These are phyloP conservation scores for Apantesis nais DNA, from an alignment of 2,888 invertebrate species.

Conservation along the genomic window DNA sequence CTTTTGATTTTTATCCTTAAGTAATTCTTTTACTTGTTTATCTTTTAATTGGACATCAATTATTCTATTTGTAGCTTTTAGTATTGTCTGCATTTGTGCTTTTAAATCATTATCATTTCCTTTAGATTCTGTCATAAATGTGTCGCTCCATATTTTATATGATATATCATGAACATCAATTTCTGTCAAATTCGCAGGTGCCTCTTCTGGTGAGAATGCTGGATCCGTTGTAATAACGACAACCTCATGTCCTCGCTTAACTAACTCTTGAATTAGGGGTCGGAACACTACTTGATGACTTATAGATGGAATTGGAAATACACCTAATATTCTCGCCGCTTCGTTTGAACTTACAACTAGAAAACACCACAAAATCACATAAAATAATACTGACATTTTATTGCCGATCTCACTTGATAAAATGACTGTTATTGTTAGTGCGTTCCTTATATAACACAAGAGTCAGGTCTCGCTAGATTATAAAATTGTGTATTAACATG, in stretches of 20 bases:
- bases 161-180: conserved; percentile 61
- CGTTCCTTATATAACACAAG: background rate
- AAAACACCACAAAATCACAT: background rate
- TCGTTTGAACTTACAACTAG: conserved; percentile 16
- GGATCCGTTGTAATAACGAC: conserved; percentile 69
- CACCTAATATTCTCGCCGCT: conserved; percentile 62
- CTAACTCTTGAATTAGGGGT: conserved; percentile 63
- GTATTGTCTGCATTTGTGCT: background rate
- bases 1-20: conserved; percentile 18
- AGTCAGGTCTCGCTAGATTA: background rate
- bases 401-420: background rate
- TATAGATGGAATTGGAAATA: conserved; percentile 63
- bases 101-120: background rate
- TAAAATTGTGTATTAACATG: background rate
- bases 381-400: background rate
- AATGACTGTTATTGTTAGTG: background rate
- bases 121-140: background rate
- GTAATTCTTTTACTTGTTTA: conserved; percentile 5
- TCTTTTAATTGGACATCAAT: conserved; percentile 1
- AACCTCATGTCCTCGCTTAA: conserved; percentile 69
- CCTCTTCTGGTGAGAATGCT: conserved; percentile 47
- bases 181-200: conserved; percentile 63
- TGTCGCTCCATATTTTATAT: conserved; percentile 44
- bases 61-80: background rate
- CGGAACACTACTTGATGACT: conserved; percentile 72